Percentiles rank a stretch among this genome's conserved stretches.
These are phyloP conservation scores for Armadillidium nasatum DNA, from an alignment of 1,140 invertebrate genomes.

Conservation along the genomic window DNA sequence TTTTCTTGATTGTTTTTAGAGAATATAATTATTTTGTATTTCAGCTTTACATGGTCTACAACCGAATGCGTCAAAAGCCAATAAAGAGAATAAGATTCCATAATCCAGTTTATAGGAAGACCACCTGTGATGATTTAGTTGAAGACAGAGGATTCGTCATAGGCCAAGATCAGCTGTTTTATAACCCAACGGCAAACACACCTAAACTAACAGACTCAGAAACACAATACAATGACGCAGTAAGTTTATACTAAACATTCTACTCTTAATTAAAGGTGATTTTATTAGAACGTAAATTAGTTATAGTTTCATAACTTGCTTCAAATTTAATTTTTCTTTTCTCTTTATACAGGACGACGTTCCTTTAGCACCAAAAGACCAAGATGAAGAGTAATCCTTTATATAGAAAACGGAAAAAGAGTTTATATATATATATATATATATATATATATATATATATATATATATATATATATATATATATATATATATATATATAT, in stretches of 20 bases:
- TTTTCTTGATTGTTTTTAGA: neutral
- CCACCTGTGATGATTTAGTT: slow-evolving; percentile 28
- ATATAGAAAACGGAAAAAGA: neutral
- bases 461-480: neutral
- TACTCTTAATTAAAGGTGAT: neutral
- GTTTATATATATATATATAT: neutral
- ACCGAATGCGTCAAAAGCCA: neutral
- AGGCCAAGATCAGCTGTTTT: slow-evolving; percentile 30
- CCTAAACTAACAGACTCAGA: slow-evolving; percentile 19
- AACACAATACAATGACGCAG: slow-evolving; percentile 18
- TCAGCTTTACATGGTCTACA: neutral
- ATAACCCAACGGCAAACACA: neutral
- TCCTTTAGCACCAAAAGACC: neutral
- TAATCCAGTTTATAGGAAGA: slow-evolving; percentile 35
- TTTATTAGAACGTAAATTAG: neutral
- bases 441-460: neutral
- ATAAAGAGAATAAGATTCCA: slow-evolving; percentile 32
- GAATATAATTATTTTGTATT: neutral
- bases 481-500: neutral
- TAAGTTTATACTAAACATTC: slow-evolving; percentile 16
- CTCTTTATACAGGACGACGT: neutral
- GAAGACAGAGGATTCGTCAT: slow-evolving; percentile 29
- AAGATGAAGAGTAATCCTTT: too few relatives aligned
- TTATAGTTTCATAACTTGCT: neutral
- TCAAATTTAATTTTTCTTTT: neutral